These are phyloP conservation scores for Fulica atra DNA, from an alignment of 2,113 vertebrate species.

Conservation along the genomic window DNA sequence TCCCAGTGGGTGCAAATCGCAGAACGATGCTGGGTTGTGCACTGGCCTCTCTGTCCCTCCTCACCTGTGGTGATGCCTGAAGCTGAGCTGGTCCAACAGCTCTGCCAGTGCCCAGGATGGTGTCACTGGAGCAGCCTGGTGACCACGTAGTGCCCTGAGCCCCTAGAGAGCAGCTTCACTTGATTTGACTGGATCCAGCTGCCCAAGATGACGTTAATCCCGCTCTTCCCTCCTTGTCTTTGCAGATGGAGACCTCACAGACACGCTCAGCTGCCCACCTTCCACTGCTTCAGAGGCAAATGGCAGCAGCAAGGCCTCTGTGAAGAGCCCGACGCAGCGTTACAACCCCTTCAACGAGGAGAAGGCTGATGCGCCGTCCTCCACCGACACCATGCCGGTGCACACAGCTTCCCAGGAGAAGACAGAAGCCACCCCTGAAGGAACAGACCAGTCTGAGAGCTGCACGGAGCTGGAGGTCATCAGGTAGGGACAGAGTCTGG, in stretches of 20 bases:
- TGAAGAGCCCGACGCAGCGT: conserved; percentile 85
- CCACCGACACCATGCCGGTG: conserved; percentile 85
- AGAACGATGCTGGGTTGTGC: background rate
- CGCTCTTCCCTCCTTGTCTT: background rate
- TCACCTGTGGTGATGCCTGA: background rate
- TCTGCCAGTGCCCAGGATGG: background rate
- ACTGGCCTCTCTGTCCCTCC: background rate
- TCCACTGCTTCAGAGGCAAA: conserved; percentile 82
- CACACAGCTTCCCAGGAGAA: conserved; percentile 73
- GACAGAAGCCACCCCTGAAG: conserved; percentile 56
- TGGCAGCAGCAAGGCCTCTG: conserved; percentile 44
- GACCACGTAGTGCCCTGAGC: background rate
- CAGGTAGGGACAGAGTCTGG: conserved; percentile 75
- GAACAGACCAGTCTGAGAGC: conserved; percentile 67
- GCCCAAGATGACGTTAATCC: rapidly evolving
- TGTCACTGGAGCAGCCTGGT: background rate
- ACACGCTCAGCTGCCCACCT: conserved; percentile 86
- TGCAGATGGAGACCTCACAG: conserved; percentile 92
- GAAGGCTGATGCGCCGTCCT: conserved; percentile 74
- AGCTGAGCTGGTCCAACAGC: background rate
- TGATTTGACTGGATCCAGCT: rapidly evolving
- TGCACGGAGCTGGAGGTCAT: conserved; percentile 91
- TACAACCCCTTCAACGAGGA: conserved; percentile 93
- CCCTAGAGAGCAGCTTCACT: background rate
- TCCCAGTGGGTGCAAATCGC: background rate